Evolutionary conservation across 2,113 vertebrate genomes (phyloP), one percentile per base, ranked within the genome.

Genomic region (Nesospiza acunhae): DNA sequence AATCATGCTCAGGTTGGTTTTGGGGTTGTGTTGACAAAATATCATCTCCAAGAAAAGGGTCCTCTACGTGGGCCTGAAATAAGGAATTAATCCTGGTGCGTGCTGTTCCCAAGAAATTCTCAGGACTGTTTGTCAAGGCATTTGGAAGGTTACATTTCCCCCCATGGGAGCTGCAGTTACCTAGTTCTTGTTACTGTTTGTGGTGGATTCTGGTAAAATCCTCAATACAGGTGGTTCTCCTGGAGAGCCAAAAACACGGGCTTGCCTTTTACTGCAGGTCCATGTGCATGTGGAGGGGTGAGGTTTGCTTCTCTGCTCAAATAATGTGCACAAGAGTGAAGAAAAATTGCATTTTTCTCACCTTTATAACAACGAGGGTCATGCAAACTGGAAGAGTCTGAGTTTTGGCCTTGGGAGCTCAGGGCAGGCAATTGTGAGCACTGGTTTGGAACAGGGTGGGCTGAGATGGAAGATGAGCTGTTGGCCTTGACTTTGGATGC

Each of bases 301-400:
- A 70, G 46, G 12, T 47, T 33, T 24, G 31, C 31, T 60, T 6
- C 58, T 60, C 28, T 46, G n/a, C 44, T 58, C 52, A 37, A 49
- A 24, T 28, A 17, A 21, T 0, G 3, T 7, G 33, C 24, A 5
- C 4, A 0, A 3, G 66, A 47, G 30, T 27, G 59, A 66, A n/a
- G 35, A 20, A 53, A 53, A 72, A 14, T 8, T 13, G 27, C 2
- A 1, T 53, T 62, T 58, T n/a, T 24, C 35, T 26, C 47, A 21
- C 10, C 6, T 75, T 27, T 30, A 9, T 59, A 47, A 13, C 1
- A 3, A 4, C 2, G 7, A 56, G 53, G 44, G 4, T 31, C n/a
- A 42, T 50, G 46, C 31, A 53, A 9, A 63, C 31, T 31, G 17
- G n/a, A 46, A 2, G 8, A 24, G 28, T 11, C 33, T 24, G 64